A percentile compares a stretch with the other conserved stretches of the same genome.
These are phyloP conservation scores for Drosophila sp. DNA, from an alignment of 1,140 invertebrate species.

Conservation along the genomic window DNA sequence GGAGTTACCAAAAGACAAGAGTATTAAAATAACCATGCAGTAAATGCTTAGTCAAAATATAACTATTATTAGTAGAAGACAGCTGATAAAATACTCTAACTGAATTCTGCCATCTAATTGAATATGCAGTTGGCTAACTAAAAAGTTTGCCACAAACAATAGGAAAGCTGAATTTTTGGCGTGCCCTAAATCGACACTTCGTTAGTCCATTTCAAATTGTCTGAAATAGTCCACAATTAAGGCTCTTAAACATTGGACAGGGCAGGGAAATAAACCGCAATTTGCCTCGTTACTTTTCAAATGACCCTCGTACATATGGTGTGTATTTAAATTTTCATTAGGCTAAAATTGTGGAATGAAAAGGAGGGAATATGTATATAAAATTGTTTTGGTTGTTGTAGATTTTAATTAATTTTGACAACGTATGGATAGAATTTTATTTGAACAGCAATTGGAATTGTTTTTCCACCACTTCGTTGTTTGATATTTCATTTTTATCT, in stretches of 20 bases:
- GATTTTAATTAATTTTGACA: neutral
- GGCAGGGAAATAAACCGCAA: neutral
- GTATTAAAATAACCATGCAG: too few relatives aligned
- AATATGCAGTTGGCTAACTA: too few relatives aligned
- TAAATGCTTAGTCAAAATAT: too few relatives aligned
- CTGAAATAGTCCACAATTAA: neutral
- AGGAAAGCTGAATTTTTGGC: too few relatives aligned
- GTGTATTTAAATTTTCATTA: neutral
- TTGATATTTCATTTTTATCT: conserved; percentile 13
- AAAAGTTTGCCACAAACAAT: too few relatives aligned
- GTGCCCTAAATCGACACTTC: too few relatives aligned
- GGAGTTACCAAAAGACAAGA: too few relatives aligned
- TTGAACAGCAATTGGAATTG: conserved; percentile 18
- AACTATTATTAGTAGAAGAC: too few relatives aligned
- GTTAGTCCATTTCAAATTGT: too few relatives aligned
- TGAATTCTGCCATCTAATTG: too few relatives aligned
- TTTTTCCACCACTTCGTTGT: conserved; percentile 5
- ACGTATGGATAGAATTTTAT: conserved; percentile 19
- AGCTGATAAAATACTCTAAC: too few relatives aligned
- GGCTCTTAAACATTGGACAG: too few relatives aligned
- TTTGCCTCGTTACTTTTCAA: neutral
- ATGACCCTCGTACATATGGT: neutral
- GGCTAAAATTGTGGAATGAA: neutral
- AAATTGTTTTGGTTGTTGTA: neutral
- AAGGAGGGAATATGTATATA: neutral